Evolutionary conservation across 2,888 invertebrate genomes (phyloP).

Genomic region (Cryptocephalus moraei): DNA sequence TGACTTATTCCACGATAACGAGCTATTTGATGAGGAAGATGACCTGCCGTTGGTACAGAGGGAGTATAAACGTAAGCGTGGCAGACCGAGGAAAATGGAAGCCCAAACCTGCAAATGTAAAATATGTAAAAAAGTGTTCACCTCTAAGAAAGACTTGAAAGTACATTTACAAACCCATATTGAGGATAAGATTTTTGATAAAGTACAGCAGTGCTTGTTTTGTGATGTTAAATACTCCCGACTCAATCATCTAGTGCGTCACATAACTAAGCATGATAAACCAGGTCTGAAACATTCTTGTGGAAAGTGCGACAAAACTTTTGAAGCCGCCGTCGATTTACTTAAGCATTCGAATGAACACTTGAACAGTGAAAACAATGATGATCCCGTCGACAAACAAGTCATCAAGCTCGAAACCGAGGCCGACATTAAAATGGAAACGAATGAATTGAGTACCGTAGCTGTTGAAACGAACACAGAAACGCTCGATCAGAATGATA

Average conservation of each 20-base stretch:
- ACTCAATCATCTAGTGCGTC: conserved; percentile 31
- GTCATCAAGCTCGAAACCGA: conserved; percentile 8
- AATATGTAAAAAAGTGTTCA: conserved; percentile 29
- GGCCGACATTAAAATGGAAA: conserved; percentile 4
- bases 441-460: conserved; percentile 8
- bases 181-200: conserved; percentile 20
- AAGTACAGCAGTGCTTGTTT: conserved; percentile 30
- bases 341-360: conserved; percentile 19
- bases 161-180: conserved; percentile 31
- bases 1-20: conserved; percentile 20
- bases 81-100: conserved; percentile 15
- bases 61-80: conserved; percentile 14
- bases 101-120: conserved; percentile 17
- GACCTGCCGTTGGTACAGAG: conserved; percentile 17
- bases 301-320: conserved; percentile 17
- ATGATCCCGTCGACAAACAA: conserved; percentile 3
- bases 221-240: conserved; percentile 32
- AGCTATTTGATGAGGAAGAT: conserved; percentile 22
- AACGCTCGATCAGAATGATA: conserved; percentile 3
- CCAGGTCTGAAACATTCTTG: conserved; percentile 16
- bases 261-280: conserved; percentile 30
- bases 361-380: conserved; percentile 9
- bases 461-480: conserved; percentile 5
- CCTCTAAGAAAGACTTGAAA: conserved; percentile 29
- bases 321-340: conserved; percentile 15